These are phyloP conservation scores for Adineta ricciae DNA, from an alignment of 2,888 invertebrate species.

Conservation along the genomic window DNA sequence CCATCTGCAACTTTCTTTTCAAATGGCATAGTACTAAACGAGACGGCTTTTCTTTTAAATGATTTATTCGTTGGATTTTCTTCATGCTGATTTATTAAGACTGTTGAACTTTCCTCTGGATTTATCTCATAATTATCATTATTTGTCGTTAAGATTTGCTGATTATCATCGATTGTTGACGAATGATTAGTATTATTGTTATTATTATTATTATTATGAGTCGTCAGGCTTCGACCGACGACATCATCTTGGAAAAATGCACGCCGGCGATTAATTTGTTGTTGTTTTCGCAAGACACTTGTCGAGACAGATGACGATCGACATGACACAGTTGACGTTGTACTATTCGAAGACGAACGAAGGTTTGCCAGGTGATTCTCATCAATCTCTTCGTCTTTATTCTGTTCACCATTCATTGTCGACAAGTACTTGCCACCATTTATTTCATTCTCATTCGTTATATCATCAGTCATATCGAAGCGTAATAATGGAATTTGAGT, in stretches of 20 bases:
- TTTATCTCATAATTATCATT: background rate
- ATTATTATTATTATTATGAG: background rate
- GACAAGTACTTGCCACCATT: background rate
- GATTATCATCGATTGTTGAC: background rate
- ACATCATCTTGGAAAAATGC: conserved; percentile 9
- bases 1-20: conserved; percentile 16
- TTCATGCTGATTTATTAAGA: background rate
- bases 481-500: background rate
- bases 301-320: background rate
- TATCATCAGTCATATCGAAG: background rate
- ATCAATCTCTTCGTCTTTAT: background rate
- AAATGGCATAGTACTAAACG: conserved; percentile 21
- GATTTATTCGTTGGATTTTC: background rate
- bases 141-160: background rate
- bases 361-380: background rate
- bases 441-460: background rate
- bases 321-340: background rate
- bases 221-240: background rate
- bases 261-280: background rate
- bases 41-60: conserved; percentile 7
- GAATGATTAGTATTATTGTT: conserved; percentile 7
- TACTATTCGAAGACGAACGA: background rate
- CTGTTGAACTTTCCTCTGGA: background rate
- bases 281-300: background rate
- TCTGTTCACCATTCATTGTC: background rate